Conservation (phyloP, 2,888 invertebrate genomes). For the Epirrhoe alternata region DNA sequence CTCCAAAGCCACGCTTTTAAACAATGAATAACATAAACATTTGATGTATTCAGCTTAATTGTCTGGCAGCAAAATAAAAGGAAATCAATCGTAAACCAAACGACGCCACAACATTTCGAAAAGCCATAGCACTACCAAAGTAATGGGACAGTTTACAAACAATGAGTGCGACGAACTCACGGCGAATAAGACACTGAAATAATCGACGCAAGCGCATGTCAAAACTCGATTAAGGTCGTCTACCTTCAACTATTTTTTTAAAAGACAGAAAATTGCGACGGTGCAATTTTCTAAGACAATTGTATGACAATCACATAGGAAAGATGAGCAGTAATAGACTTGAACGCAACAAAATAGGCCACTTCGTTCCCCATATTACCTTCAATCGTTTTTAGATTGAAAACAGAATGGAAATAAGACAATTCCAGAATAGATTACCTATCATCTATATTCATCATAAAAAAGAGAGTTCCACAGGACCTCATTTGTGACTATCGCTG, state of each 20-base stretch:
- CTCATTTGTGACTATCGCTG: constrained; percentile 13
- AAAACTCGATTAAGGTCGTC: constrained; percentile 66
- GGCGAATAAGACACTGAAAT: constrained; percentile 54
- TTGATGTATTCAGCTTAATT: constrained; percentile 4
- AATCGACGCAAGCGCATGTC: constrained; percentile 54
- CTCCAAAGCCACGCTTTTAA: not conserved
- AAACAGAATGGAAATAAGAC: constrained; percentile 35
- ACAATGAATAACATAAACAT: constrained; percentile 4
- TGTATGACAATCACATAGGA: constrained; percentile 45
- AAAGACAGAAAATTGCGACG: constrained; percentile 61
- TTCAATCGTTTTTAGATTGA: constrained; percentile 38
- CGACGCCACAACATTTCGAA: constrained; percentile 28
- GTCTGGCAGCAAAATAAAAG: constrained; percentile 12
- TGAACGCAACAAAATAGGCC: constrained; percentile 41
- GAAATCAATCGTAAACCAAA: constrained; percentile 24
- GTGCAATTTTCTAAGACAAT: constrained; percentile 61
- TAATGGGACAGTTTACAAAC: constrained; percentile 71
- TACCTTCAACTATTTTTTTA: constrained; percentile 60
- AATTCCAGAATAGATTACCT: constrained; percentile 31
- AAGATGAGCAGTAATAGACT: constrained; percentile 39
- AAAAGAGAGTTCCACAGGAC: constrained; percentile 18
- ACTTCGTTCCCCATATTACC: constrained; percentile 38
- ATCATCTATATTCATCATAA: constrained; percentile 26
- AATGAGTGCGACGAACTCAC: constrained; percentile 66
- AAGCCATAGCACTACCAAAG: constrained; percentile 34